Percentiles rank a stretch among this genome's conserved stretches.
Conservation (phyloP, 2,113 vertebrate species). For the Catagonus wagneri region DNA sequence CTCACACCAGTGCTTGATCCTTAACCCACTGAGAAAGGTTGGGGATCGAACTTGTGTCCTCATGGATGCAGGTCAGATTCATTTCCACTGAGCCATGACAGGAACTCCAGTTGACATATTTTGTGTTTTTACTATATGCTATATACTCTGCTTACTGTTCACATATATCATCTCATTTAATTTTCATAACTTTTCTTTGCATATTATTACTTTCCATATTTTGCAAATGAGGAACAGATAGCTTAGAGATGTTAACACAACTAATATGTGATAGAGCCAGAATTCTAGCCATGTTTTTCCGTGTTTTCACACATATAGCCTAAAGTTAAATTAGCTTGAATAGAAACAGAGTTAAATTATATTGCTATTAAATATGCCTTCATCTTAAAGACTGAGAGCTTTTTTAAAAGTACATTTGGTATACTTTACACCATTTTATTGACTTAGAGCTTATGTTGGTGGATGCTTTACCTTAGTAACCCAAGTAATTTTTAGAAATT, state of each 20-base stretch:
- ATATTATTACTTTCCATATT: not conserved
- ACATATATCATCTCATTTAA: not conserved
- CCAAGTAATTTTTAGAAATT: not conserved
- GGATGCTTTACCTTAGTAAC: not conserved
- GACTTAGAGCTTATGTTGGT: not conserved
- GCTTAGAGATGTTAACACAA: not conserved
- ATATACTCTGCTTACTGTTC: not conserved
- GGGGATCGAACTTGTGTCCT: too few relatives aligned
- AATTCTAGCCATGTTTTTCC: not conserved
- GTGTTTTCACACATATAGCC: not conserved
- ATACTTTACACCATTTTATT: not conserved
- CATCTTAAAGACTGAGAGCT: not conserved
- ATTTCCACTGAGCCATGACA: too few relatives aligned
- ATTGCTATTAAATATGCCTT: not conserved
- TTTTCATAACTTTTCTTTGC: not conserved
- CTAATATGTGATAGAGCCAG: not conserved
- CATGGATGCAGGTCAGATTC: too few relatives aligned
- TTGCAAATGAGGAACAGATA: not conserved
- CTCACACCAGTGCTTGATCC: too few relatives aligned
- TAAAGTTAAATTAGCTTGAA: constrained; percentile 17
- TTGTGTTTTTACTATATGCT: not conserved
- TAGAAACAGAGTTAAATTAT: not conserved
- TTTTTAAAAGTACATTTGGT: not conserved
- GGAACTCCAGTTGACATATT: too few relatives aligned
- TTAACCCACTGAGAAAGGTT: too few relatives aligned